Conservation (phyloP, 2,113 vertebrate species). For the Lipotes vexillifer region DNA sequence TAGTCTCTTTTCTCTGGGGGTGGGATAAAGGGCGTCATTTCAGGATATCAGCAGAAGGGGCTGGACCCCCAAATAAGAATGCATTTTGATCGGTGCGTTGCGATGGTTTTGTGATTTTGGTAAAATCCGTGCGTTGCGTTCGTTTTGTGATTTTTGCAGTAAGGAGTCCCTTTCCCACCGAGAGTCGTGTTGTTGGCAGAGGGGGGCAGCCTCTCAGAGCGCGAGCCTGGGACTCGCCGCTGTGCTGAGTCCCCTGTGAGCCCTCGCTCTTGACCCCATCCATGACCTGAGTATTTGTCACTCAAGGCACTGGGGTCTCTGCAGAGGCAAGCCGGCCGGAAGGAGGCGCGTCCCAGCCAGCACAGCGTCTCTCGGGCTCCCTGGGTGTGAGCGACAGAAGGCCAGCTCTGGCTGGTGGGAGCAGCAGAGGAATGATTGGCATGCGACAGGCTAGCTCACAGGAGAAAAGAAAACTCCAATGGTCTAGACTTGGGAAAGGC, state of each 20-base stretch:
- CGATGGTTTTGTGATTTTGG: neutral
- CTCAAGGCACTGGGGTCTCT: neutral
- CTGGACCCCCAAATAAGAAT: neutral
- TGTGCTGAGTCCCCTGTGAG: neutral
- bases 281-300: neutral
- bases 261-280: rapidly evolving
- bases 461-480: neutral
- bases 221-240: rapidly evolving
- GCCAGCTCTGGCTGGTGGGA: neutral
- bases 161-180: neutral
- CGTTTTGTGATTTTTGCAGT: neutral
- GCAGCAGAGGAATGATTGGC: neutral
- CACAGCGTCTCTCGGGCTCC: neutral
- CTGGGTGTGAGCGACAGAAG: neutral
- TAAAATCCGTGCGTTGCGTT: neutral
- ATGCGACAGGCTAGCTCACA: neutral
- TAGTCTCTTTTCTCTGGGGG: neutral
- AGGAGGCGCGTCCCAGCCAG: neutral
- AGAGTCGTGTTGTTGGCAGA: neutral
- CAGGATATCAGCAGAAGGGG: neutral
- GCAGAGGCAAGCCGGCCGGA: neutral
- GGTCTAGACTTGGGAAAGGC: neutral
- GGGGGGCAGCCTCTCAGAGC: neutral
- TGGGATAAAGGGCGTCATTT: neutral
- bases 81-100: neutral